Base-by-base conservation (phyloP, 53 echinoderm and acorn worm species). In the Echinarachnius parma region DNA sequence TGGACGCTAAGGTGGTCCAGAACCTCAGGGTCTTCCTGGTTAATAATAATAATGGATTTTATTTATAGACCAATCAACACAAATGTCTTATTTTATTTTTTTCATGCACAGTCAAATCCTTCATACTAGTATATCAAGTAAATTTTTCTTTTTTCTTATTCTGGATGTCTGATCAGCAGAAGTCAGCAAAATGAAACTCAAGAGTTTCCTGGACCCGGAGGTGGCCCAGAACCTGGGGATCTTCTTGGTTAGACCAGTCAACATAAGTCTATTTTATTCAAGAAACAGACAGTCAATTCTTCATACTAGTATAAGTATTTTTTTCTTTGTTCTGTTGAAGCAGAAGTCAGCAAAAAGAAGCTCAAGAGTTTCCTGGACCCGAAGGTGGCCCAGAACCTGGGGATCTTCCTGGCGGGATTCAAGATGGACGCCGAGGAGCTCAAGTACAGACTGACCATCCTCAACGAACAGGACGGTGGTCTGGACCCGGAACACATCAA, bases 201-300 rank as follows among this genome's bases (percentile, higher is more conserved):
- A 92, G 75, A 86, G 80, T 45, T 86, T 98, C 69, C 53, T 98
- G 53, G 92, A 98, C 64, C 91, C 98, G 4, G 92, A 98, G 53
- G 80, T 98, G 20, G 98, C 98, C 28, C 98, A 98, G 68, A 98
- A 98, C 48, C 87, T 98, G 63, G 98, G 92, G 42, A 98, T 98
- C 66, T 98, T 98, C 63, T 60, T 98, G 53, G 91, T 86, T 56
- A 92, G 98, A 21, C n/a, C n/a, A n/a, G n/a, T n/a, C n/a, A n/a
- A n/a, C n/a, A n/a, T n/a, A n/a, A n/a, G n/a, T n/a, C n/a, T n/a
- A n/a, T n/a, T n/a, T n/a, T n/a, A n/a, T n/a, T n/a, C n/a, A n/a
- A n/a, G n/a, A n/a, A n/a, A n/a, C n/a, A n/a, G n/a, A n/a, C n/a
- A n/a, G n/a, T n/a, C n/a, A n/a, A n/a, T n/a, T n/a, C n/a, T n/a